Base-by-base conservation (phyloP, 2,888 invertebrate species). In the Camponotus fellah region DNA sequence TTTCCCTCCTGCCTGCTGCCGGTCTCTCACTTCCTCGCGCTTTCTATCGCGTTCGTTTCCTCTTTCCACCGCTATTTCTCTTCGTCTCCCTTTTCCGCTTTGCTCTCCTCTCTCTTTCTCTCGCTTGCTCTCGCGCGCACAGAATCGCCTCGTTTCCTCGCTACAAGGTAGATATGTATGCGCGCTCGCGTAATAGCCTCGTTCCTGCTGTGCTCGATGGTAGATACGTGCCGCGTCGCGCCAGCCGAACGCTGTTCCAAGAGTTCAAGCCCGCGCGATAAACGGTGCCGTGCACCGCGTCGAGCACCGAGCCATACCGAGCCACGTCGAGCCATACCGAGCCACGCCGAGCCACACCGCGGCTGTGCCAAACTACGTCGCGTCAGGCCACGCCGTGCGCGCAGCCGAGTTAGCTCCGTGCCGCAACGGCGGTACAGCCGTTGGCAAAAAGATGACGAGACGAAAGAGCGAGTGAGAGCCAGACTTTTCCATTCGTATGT, bases 121-220 rank as follows among this genome's bases (percentile, higher is more conserved):
- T 66, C 10, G n/a, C 53, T 32, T 40, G 43, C 77, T 60, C 49
- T 46, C 62, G 80, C 84, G 60, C 60, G 58, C 84, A 81, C 84
- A 58, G 65, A 71, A 68, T 83, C 82, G 82, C 69, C 83, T 89
- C 86, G 88, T 86, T 85, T 77, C 87, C 83, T 86, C 83, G 87
- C 90, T 81, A 75, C 82, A 66, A 75, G 87, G 86, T 86, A 82
- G 86, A 90, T 92, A 89, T 91, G 87, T 89, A 90, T 90, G 89
- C 89, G 89, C 92, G 90, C 89, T 92, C 91, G 90, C 92, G 91
- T 93, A 93, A 92, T 93, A 92, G 93, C 92, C 92, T 91, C 91
- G 92, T 91, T 91, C 86, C 91, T 92, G 89, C 89, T 88, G 90
- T 89, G 89, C 87, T 89, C 91, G 92, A 91, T 92, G 91, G 87